Base-by-base conservation (phyloP, 2,113 vertebrate genomes). In the Phalacrocorax aristotelis region DNA sequence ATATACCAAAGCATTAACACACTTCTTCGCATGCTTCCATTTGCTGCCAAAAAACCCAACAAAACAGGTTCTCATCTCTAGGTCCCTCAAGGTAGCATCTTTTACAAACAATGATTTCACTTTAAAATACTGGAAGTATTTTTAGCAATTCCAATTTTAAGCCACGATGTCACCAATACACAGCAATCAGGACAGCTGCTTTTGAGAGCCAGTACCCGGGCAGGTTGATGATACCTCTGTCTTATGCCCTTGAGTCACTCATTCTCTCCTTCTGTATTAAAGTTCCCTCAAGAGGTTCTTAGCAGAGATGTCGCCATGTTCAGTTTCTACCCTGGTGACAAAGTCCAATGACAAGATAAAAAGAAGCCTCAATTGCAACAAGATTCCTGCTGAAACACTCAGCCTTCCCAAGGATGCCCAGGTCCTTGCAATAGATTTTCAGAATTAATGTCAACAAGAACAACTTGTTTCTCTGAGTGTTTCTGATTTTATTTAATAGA, bases 71-170 rank as follows among this genome's bases (percentile, higher is more conserved):
- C 71, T 80, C n/a, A 48, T 85, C 49, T 92, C 93, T 65, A 38
- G 61, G 79, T 61, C 49, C 60, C 44, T 87, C 62, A 77, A 84
- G 58, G 75, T 89, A 92, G 61, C 65, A 74, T 54, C 26, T 80
- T 94, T 78, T 51, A 52, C 58, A 76, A 90, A 44, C 44, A 65
- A 57, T 23, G 34, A 88, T 52, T 94, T 58, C 20, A 64, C 30
- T 88, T 83, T 60, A 83, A 93, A 95, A 87, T 55, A 75, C 78
- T 65, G 58, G 40, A 80, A 88, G 91, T 85, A 84, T 92, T 94
- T 96, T 95, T 83, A 94, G 82, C 55, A 68, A 49, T 42, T 79
- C 82, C 78, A 78, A n/a, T 86, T 94, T 97, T 80, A 96, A 85
- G 69, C 32, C 38, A 42, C 81, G 85, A 94, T 80, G 61, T 87